Base-by-base conservation (phyloP, 53 echinoderm and acorn worm genomes). In the Pentamera pediparva region DNA sequence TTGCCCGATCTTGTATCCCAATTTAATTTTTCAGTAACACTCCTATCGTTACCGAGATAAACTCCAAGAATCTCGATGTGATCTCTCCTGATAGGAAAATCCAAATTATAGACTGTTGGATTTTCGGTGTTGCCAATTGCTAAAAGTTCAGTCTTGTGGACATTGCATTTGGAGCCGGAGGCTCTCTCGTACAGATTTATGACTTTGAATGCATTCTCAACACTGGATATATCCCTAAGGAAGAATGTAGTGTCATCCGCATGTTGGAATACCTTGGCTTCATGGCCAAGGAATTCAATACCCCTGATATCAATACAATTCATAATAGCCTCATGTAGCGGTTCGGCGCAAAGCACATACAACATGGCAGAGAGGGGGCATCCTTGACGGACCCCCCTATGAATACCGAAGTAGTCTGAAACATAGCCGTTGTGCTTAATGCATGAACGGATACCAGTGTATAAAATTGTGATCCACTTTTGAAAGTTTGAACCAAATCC, bases 211-310 rank as follows among this genome's bases (percentile, higher is more conserved):
- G 35, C 10, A 61, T 61, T 4, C 11, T 4, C 13, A 10, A 61
- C 35, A 32, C 61, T 30, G 2, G 29, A 13, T 13, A 0, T 28
- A 8, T 61, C 11, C 3, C 13, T 3, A 5, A 31, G 13, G 15
- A 61, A 4, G 10, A 61, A 61, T 4, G 61, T 61, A 10, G 61
- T 61, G n/a, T 61, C 61, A 31, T 61, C 33, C 32, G 61, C 61
- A 61, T 61, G 61, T 32, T 61, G 61, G n/a, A 61, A 61, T 9
- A 61, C 5, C 15, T 32, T 30, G 2, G 32, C 61, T 61, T 61
- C 32, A 28, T 31, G 6, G n/a, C 35, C 61, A 31, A 32, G 7
- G 6, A 61, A 61, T 61, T 2, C 6, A 61, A 61, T 19, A 13
- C 61, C 61, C 10, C 32, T 9, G n/a, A 61, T 61, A 31, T 61